phyloP scores from a whole-genome alignment of 92 coral and sea anemone genomes.

The Umimayanthus chanpuru region DNA sequence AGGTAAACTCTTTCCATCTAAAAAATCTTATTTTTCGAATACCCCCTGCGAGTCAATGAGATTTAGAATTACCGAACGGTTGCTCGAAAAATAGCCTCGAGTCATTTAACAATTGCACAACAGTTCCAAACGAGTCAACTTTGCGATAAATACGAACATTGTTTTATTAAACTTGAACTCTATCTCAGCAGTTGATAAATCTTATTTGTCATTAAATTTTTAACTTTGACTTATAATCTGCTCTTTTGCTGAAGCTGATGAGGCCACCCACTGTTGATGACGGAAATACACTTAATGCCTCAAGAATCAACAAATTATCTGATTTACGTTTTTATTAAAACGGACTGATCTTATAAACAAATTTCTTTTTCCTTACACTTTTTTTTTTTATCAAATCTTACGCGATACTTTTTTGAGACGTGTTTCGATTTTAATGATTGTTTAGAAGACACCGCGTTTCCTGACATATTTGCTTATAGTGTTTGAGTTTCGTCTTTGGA shows the following conservation, averaged over 20 bases:
- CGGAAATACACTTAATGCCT: background rate
- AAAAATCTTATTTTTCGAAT: background rate
- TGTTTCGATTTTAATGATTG: slow-evolving; percentile 26
- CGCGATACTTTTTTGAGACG: slow-evolving; percentile 25
- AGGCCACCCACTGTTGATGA: slow-evolving; percentile 21
- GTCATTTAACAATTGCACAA: slow-evolving; percentile 25
- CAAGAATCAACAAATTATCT: background rate
- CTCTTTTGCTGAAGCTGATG: background rate
- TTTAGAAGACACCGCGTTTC: background rate
- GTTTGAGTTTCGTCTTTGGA: slow-evolving; percentile 19
- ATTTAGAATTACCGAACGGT: background rate
- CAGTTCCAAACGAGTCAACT: background rate
- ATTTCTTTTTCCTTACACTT: background rate
- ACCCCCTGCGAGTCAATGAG: background rate
- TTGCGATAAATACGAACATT: background rate
- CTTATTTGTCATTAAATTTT: slow-evolving; percentile 3
- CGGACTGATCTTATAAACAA: slow-evolving; percentile 8
- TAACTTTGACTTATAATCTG: background rate
- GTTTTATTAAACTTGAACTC: slow-evolving; percentile 11
- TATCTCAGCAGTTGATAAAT: slow-evolving; percentile 7
- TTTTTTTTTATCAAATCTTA: slow-evolving; percentile 17
- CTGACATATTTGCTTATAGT: slow-evolving; percentile 12
- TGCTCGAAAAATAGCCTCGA: background rate
- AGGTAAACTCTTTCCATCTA: no score
- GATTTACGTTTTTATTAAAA: background rate